These are phyloP conservation scores for Villa cingulata DNA, from an alignment of 2,888 invertebrate genomes.

Conservation along the genomic window DNA sequence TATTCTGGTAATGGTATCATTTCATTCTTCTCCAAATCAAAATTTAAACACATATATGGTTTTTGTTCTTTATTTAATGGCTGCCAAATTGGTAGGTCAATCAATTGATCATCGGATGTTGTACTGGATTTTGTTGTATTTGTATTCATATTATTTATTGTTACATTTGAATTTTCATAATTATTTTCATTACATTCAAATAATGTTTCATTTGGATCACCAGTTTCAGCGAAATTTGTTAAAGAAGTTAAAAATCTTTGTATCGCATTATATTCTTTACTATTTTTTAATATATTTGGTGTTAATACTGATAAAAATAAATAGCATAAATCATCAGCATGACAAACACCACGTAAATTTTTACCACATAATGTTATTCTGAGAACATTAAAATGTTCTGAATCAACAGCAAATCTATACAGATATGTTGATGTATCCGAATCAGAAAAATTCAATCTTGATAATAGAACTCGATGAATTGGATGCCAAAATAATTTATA, in stretches of 20 bases:
- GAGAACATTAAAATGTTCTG: slow-evolving; percentile 32
- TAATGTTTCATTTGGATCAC: slow-evolving; percentile 26
- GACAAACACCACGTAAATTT: slow-evolving; percentile 32
- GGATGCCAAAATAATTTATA: slow-evolving; percentile 35
- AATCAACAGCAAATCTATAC: slow-evolving; percentile 35
- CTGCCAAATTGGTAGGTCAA: slow-evolving; percentile 20
- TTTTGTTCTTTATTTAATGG: slow-evolving; percentile 7
- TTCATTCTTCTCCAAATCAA: slow-evolving; percentile 20
- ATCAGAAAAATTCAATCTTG: slow-evolving; percentile 23
- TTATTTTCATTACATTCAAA: background rate
- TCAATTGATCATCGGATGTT: no score
- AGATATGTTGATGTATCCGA: slow-evolving; percentile 29
- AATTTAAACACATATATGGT: slow-evolving; percentile 24
- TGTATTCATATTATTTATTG: no score
- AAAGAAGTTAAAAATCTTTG: slow-evolving; percentile 28
- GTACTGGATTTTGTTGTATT: no score
- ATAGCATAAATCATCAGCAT: slow-evolving; percentile 34
- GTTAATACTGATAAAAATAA: slow-evolving; percentile 32
- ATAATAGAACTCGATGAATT: slow-evolving; percentile 28
- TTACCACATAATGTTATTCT: slow-evolving; percentile 31
- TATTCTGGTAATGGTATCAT: slow-evolving; percentile 24
- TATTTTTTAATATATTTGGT: slow-evolving; percentile 25
- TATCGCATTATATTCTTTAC: slow-evolving; percentile 31
- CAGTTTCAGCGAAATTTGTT: slow-evolving; percentile 28
- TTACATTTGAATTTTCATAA: no score